phyloP scores from a whole-genome alignment of 2,888 invertebrate genomes.

The Calephelis perditalis region DNA sequence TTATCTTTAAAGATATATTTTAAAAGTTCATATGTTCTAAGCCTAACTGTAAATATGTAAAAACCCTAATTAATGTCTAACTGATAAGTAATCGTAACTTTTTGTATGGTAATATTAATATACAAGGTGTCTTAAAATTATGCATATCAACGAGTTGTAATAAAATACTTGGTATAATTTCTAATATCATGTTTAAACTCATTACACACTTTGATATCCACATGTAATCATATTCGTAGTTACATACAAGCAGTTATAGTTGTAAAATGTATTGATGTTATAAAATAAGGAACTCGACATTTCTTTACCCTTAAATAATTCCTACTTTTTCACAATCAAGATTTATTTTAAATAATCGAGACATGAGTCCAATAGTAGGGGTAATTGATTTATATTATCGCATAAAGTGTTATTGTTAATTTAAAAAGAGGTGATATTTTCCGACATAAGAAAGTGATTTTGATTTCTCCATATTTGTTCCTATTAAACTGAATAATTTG shows the following conservation, averaged over 20 bases:
- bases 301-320: not conserved
- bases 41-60: slow-evolving; percentile 65
- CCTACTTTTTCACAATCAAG: not conserved
- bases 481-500: no score
- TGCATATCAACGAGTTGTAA: slow-evolving; percentile 76
- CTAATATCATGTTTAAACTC: slow-evolving; percentile 9
- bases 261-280: slow-evolving; percentile 10
- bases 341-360: not conserved
- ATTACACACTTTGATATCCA: slow-evolving; percentile 19
- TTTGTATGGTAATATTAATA: slow-evolving; percentile 61
- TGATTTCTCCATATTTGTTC: not conserved
- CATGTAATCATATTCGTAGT: slow-evolving; percentile 12
- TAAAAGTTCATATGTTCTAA: slow-evolving; percentile 31
- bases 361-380: slow-evolving; percentile 6
- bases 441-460: not conserved
- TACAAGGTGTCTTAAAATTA: slow-evolving; percentile 77
- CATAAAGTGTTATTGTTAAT: not conserved
- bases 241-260: slow-evolving; percentile 4
- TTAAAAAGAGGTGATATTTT: not conserved
- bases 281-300: slow-evolving; percentile 1
- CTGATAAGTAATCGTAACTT: slow-evolving; percentile 26
- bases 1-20: slow-evolving; percentile 24
- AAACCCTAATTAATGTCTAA: slow-evolving; percentile 37
- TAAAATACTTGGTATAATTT: slow-evolving; percentile 35
- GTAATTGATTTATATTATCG: not conserved